Percentiles rank a stretch among this genome's conserved stretches.
These are phyloP conservation scores for Macaria liturata DNA, from an alignment of 2,888 invertebrate species.

Conservation along the genomic window DNA sequence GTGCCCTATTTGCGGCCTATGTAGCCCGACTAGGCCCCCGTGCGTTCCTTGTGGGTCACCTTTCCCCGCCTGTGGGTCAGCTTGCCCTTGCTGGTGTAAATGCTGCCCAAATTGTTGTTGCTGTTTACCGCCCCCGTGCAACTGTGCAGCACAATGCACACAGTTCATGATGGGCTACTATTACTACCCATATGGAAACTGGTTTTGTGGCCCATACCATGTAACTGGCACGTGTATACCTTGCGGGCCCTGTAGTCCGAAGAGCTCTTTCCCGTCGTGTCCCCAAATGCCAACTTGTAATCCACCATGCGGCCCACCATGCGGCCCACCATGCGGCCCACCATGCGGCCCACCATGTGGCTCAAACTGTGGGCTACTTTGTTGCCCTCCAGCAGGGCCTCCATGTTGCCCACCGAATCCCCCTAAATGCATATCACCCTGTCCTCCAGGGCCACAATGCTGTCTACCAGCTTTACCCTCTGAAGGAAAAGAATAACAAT, in stretches of 20 bases:
- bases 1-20: constrained; percentile 21
- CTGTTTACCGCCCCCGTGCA: constrained; percentile 63
- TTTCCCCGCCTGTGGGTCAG: background rate
- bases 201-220: constrained; percentile 72
- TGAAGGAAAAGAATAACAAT: too few species aligned
- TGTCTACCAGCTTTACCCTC: too few species aligned
- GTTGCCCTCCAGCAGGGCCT: too few species aligned
- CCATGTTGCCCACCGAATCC: too few species aligned
- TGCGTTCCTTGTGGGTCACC: background rate
- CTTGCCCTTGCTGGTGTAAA: constrained; percentile 19
- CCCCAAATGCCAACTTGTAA: background rate
- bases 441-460: too few species aligned
- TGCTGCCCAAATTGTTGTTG: constrained; percentile 30
- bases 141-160: constrained; percentile 55
- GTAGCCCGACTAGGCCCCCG: constrained; percentile 10
- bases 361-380: too few species aligned
- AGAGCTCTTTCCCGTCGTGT: constrained; percentile 2
- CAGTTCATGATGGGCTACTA: constrained; percentile 70
- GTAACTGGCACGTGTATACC: constrained; percentile 54
- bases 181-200: constrained; percentile 69
- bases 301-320: too few species aligned
- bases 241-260: constrained; percentile 34
- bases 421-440: too few species aligned
- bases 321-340: too few species aligned
- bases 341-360: too few species aligned